Evolutionary conservation across 2,113 vertebrate species (phyloP).

Genomic region (Anas platyrhynchos): DNA sequence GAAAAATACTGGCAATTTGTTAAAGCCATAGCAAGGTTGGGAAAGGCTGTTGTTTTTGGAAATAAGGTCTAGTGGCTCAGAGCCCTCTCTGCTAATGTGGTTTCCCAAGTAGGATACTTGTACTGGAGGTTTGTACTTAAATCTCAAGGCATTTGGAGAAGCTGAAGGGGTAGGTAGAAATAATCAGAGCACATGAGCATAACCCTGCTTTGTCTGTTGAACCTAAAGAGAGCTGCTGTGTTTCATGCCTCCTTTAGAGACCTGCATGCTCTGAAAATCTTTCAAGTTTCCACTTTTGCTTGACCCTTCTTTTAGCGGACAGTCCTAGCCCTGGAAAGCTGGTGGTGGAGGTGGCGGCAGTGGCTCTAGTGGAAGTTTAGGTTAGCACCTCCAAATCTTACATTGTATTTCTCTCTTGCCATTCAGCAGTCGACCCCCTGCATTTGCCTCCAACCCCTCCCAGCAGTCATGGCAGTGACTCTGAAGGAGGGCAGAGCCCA

Average conservation of each 20-base stretch:
- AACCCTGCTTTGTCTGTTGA: slow-evolving; percentile 25
- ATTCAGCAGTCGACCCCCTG: slow-evolving; percentile 81
- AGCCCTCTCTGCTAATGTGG: neutral
- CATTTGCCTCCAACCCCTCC: slow-evolving; percentile 97
- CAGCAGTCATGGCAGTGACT: slow-evolving; percentile 96
- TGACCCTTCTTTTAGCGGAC: neutral
- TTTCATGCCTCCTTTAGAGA: slow-evolving; percentile 5
- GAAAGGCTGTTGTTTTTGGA: neutral
- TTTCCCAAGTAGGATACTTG: neutral
- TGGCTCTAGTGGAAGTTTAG: neutral
- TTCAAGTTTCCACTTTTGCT: neutral
- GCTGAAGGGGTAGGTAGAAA: slow-evolving; percentile 25
- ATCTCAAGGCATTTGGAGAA: neutral
- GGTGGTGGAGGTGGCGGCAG: neutral
- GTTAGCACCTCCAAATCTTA: neutral
- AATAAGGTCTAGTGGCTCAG: neutral
- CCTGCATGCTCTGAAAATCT: neutral
- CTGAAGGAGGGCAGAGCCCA: slow-evolving; percentile 94
- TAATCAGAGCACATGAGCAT: neutral
- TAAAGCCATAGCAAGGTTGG: neutral
- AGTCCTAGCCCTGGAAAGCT: neutral
- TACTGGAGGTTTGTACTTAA: neutral
- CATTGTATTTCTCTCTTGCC: slow-evolving; percentile 3
- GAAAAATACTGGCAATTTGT: neutral
- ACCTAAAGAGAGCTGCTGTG: slow-evolving; percentile 5